Conservation (phyloP, 1,140 invertebrate species). For the Drosophila nasuta region DNA sequence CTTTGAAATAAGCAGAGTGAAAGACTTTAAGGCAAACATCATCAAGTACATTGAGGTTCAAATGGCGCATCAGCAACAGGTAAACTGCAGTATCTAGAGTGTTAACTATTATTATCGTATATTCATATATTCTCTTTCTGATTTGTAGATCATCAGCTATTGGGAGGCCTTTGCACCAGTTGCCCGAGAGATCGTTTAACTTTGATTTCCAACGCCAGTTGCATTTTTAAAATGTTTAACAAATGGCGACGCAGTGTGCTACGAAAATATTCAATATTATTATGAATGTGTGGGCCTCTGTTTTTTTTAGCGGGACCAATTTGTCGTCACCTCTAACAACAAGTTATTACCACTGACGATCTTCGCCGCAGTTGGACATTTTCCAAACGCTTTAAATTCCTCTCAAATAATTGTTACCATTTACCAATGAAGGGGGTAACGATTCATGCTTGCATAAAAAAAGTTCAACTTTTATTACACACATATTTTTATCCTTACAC, state of each 20-base stretch:
- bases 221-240: conserved; percentile 44
- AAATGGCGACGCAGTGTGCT: conserved; percentile 44
- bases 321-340: conserved; percentile 45
- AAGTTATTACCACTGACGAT: conserved; percentile 10
- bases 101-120: no score
- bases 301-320: conserved; percentile 69
- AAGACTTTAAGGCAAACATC: conserved; percentile 95
- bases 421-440: background rate
- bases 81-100: conserved; percentile 72
- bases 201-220: conserved; percentile 34
- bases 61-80: conserved; percentile 97
- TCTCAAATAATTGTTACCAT: conserved; percentile 44
- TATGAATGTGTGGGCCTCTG: conserved; percentile 18
- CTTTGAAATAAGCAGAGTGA: conserved; percentile 94
- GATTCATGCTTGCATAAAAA: conserved; percentile 54
- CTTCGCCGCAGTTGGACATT: conserved; percentile 37
- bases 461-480: conserved; percentile 67
- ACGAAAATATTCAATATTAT: conserved; percentile 24
- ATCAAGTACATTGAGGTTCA: conserved; percentile 97
- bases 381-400: conserved; percentile 64
- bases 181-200: conserved; percentile 91
- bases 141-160: conserved; percentile 93
- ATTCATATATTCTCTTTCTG: background rate
- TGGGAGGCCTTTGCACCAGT: conserved; percentile 98
- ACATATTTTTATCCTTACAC: conserved; percentile 61